Conservation (phyloP, 2,113 vertebrate species). For the Paradisaea rubra region DNA sequence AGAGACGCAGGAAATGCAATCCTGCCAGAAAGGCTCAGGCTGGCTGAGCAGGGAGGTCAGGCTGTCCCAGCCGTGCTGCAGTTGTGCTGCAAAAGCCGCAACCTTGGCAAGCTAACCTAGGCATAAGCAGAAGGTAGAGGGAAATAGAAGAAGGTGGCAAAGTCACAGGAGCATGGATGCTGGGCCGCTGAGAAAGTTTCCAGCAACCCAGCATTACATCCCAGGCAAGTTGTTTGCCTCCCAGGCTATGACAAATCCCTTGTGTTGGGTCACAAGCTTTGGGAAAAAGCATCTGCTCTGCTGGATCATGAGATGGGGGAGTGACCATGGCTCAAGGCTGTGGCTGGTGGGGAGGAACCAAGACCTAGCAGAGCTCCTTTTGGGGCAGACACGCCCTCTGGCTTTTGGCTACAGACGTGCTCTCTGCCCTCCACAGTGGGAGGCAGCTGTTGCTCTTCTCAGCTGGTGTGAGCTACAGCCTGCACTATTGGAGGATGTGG, state of each 20-base stretch:
- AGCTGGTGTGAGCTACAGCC: neutral
- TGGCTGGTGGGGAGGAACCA: neutral
- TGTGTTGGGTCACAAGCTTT: neutral
- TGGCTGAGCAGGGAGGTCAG: neutral
- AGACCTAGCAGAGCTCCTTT: neutral
- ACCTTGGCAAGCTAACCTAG: neutral
- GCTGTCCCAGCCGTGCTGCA: neutral
- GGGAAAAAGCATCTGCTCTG: neutral
- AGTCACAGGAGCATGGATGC: neutral
- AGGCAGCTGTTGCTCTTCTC: neutral
- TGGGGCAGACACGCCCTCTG: neutral
- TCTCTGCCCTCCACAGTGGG: neutral
- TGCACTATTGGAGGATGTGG: neutral
- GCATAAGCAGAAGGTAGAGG: neutral
- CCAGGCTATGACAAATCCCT: neutral
- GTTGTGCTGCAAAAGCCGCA: neutral
- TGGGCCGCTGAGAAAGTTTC: neutral
- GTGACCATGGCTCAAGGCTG: neutral
- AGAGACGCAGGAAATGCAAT: neutral
- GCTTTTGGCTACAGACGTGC: neutral
- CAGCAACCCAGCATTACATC: neutral
- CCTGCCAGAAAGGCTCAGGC: neutral
- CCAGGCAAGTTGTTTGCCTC: constrained; percentile 3
- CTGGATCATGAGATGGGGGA: neutral
- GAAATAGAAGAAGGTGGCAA: neutral